Evolutionary conservation across 2,797 vertebrate species (phyloP).

Genomic region (Amblyraja radiata): DNA sequence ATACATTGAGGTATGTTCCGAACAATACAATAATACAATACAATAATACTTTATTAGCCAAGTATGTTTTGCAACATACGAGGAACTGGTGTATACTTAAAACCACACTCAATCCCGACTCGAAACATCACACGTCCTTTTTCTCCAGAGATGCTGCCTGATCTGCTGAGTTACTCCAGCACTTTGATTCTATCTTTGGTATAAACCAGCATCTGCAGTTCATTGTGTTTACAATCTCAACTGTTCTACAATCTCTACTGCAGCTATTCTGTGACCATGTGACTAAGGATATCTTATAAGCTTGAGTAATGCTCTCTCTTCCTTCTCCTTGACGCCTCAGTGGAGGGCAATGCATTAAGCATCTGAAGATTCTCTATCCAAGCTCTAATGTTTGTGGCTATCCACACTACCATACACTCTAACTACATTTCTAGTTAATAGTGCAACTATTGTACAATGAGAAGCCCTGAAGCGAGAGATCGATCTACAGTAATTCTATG

Average conservation of each 20-base stretch:
- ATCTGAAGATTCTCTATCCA: background rate
- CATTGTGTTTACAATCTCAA: no score
- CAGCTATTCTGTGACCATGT: background rate
- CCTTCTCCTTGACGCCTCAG: background rate
- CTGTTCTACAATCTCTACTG: no score
- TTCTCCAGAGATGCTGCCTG: no score
- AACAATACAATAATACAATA: no score
- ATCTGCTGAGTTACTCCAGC: no score
- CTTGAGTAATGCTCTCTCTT: background rate
- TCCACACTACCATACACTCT: background rate
- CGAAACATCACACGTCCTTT: no score
- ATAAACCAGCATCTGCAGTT: no score
- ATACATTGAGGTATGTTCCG: slow-evolving; percentile 13
- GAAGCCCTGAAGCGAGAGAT: background rate
- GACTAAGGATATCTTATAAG: background rate
- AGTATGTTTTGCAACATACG: no score
- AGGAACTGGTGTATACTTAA: background rate
- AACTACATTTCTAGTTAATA: background rate
- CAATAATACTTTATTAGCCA: no score
- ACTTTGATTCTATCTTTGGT: no score
- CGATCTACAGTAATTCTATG: no score
- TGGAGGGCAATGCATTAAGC: background rate
- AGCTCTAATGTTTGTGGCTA: no score
- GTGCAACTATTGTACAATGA: background rate
- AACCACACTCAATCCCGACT: background rate